Percentiles rank a stretch among this genome's conserved stretches.
These are phyloP conservation scores for Drosophila serrata DNA, from an alignment of 1,140 invertebrate species.

Conservation along the genomic window DNA sequence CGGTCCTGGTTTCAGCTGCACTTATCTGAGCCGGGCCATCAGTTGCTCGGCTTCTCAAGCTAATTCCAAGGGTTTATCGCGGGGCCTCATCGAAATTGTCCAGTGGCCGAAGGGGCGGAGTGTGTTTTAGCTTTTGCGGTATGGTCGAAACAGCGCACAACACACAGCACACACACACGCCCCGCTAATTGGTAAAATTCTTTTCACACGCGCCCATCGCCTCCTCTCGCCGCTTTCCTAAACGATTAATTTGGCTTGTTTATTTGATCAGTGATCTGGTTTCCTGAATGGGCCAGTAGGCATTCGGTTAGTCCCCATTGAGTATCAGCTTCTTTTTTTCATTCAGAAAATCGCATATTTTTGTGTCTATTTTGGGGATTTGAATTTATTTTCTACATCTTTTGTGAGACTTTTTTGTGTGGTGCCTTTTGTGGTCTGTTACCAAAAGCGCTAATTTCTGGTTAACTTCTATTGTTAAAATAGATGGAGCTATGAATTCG, in stretches of 20 bases:
- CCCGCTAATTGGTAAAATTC: constrained; percentile 63
- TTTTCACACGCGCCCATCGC: constrained; percentile 53
- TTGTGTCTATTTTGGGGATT: constrained; percentile 43
- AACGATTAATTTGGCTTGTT: constrained; percentile 63
- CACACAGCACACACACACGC: constrained; percentile 6
- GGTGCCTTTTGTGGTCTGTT: constrained; percentile 27
- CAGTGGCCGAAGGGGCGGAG: constrained; percentile 62
- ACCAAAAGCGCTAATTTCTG: constrained; percentile 54
- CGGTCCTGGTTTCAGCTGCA: constrained; percentile 55
- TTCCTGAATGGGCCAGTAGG: constrained; percentile 37
- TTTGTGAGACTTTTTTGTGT: constrained; percentile 17
- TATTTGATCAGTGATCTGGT: constrained; percentile 52
- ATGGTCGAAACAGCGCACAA: neutral
- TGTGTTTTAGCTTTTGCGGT: constrained; percentile 69
- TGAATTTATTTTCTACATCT: constrained; percentile 41
- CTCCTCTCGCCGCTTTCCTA: constrained; percentile 30
- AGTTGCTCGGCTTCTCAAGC: constrained; percentile 64
- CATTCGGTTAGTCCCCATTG: constrained; percentile 50
- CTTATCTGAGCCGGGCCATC: constrained; percentile 72
- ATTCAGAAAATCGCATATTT: constrained; percentile 45
- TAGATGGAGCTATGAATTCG: constrained; percentile 8
- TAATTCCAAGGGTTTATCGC: constrained; percentile 54
- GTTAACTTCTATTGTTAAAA: constrained; percentile 26
- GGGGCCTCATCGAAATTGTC: constrained; percentile 65
- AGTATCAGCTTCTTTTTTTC: constrained; percentile 16